phyloP scores from a whole-genome alignment of 1,140 invertebrate species.

The Samia ricini region DNA sequence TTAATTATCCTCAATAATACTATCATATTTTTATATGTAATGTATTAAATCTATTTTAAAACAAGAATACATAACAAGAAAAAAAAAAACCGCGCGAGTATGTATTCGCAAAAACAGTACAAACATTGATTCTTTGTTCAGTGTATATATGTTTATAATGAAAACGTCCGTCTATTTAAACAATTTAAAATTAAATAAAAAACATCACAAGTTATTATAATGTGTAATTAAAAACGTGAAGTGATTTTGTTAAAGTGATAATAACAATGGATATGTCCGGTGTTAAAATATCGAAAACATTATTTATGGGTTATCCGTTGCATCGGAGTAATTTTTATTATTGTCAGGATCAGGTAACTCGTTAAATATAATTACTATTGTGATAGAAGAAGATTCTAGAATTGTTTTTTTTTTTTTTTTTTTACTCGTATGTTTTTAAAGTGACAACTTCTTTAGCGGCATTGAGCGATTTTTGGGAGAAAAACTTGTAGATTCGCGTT shows the following conservation, averaged over 20 bases:
- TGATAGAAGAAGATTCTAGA: no score
- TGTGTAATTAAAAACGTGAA: not conserved
- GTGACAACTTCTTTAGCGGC: no score
- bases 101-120: no score
- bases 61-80: no score
- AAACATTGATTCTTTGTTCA: not conserved
- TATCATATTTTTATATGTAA: no score
- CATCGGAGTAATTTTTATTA: conserved; percentile 25
- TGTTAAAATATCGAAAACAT: conserved; percentile 36
- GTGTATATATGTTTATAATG: not conserved
- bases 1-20: no score
- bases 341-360: conserved; percentile 17
- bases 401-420: no score
- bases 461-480: no score
- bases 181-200: not conserved
- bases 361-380: not conserved
- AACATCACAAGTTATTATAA: not conserved
- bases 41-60: no score
- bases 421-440: no score
- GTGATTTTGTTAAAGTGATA: not conserved
- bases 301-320: conserved; percentile 42
- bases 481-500: no score
- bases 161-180: not conserved
- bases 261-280: conserved; percentile 15
- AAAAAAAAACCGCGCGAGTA: no score